phyloP scores from a whole-genome alignment of 2,797 vertebrate genomes.

The Momotus momota region DNA sequence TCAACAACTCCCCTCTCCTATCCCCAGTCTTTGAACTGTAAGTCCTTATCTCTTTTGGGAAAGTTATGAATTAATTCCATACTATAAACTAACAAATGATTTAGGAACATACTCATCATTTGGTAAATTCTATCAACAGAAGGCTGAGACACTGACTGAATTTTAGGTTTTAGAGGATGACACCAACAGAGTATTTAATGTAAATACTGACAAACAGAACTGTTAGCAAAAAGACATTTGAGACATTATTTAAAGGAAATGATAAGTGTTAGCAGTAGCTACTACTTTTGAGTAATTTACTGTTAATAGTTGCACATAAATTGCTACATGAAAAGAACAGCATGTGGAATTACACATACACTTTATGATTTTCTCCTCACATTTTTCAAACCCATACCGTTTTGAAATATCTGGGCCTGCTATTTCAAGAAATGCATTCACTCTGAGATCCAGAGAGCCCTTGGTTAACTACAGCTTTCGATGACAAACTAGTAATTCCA shows the following conservation, averaged over 20 bases:
- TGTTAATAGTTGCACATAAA: background rate
- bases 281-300: background rate
- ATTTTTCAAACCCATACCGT: background rate
- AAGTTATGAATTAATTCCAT: constrained; percentile 75
- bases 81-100: constrained; percentile 78
- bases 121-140: constrained; percentile 22
- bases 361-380: background rate
- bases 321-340: background rate
- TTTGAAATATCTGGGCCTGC: background rate
- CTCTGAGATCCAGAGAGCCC: background rate
- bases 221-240: background rate
- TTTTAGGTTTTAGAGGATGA: constrained; percentile 2
- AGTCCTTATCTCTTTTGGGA: constrained; percentile 80
- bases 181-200: background rate
- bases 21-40: constrained; percentile 81
- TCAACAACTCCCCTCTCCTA: background rate
- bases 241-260: background rate
- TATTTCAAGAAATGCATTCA: background rate
- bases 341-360: background rate
- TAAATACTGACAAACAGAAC: constrained; percentile 19
- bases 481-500: background rate
- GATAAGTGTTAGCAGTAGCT: background rate
- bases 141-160: background rate
- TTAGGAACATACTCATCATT: constrained; percentile 62
- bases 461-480: background rate